A percentile compares a stretch with the other conserved stretches of the same genome.
These are phyloP conservation scores for Bubo blakistoni DNA, from an alignment of 2,113 vertebrate genomes.

Conservation along the genomic window DNA sequence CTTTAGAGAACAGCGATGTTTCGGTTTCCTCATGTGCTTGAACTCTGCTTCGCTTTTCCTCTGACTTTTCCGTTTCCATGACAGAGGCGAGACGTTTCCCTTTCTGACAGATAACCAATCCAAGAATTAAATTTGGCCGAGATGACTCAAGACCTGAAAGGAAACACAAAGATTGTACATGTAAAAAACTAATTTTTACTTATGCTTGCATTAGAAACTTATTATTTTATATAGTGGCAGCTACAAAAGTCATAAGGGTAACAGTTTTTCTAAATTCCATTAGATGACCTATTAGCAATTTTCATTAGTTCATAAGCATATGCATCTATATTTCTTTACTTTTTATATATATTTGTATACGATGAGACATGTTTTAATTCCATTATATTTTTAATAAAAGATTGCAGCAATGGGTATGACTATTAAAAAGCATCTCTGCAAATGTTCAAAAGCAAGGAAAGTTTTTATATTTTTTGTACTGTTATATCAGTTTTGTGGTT, in stretches of 20 bases:
- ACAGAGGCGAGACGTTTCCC: constrained; percentile 75
- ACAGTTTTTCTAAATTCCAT: neutral
- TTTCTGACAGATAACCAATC: constrained; percentile 91
- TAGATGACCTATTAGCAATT: neutral
- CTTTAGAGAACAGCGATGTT: constrained; percentile 65
- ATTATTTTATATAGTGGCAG: neutral
- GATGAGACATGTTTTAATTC: neutral
- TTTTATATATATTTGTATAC: neutral
- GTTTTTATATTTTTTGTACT: neutral
- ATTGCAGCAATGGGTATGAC: neutral
- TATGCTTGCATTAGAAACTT: neutral
- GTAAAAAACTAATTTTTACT: neutral
- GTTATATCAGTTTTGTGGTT: neutral
- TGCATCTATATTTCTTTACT: neutral
- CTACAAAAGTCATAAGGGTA: neutral
- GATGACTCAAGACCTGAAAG: constrained; percentile 88
- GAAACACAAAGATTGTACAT: constrained; percentile 19
- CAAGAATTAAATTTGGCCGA: constrained; percentile 92
- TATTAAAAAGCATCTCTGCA: neutral
- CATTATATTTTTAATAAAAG: neutral
- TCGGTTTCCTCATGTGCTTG: constrained; percentile 77
- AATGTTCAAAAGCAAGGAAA: neutral
- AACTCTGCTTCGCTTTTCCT: constrained; percentile 82
- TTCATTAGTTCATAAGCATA: neutral
- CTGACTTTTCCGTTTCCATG: constrained; percentile 73